Conservation (phyloP, 2,888 invertebrate species). For the Neoaliturus tenellus region DNA sequence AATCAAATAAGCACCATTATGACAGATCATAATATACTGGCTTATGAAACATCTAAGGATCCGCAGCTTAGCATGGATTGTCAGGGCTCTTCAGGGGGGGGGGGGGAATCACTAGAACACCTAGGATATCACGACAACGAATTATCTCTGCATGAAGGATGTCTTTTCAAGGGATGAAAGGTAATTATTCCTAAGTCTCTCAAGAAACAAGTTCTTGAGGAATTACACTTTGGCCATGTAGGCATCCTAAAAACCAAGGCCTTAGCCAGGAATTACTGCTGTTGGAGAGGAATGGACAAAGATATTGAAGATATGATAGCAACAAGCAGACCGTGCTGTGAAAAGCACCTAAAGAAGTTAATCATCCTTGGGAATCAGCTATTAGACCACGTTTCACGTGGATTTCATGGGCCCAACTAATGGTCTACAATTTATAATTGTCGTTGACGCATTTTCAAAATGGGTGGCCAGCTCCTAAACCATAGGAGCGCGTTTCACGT, state of each 20-base stretch:
- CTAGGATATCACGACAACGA: not conserved
- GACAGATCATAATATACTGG: too few relatives aligned
- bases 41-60: not conserved
- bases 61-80: not conserved
- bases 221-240: not conserved
- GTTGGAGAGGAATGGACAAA: conserved; percentile 1
- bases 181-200: not conserved
- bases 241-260: not conserved
- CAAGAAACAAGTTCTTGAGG: not conserved
- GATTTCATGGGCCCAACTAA: not conserved
- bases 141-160: too few relatives aligned
- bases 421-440: not conserved
- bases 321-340: not conserved
- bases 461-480: too few relatives aligned
- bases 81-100: not conserved
- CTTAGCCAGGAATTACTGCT: not conserved
- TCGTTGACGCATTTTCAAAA: not conserved
- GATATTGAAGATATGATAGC: not conserved
- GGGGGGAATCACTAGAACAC: not conserved
- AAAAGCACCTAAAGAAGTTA: not conserved
- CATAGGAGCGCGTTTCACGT: not conserved
- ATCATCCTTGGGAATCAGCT: not conserved
- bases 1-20: not conserved
- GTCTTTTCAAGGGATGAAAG: too few relatives aligned
- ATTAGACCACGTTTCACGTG: not conserved